Conservation (phyloP, 2,797 vertebrate genomes). For the Peromyscus eremicus region DNA sequence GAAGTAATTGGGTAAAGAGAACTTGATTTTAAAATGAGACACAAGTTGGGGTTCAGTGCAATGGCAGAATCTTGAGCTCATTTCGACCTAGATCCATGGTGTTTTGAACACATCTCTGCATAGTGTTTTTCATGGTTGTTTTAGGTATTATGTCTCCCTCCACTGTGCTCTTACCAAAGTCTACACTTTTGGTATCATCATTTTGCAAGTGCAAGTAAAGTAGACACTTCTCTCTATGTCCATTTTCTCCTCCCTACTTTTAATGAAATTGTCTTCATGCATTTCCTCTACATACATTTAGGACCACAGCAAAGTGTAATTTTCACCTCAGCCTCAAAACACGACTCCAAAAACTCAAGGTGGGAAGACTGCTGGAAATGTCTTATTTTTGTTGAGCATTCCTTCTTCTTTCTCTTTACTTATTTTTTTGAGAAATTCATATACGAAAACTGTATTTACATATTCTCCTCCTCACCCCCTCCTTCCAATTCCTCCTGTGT, state of each 20-base stretch:
- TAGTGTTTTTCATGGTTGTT: background rate
- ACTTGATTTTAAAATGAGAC: constrained; percentile 47
- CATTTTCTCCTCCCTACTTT: background rate
- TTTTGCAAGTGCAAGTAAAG: background rate
- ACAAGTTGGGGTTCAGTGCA: background rate
- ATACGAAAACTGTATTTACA: background rate
- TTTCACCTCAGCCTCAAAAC: constrained; percentile 16
- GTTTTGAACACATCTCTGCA: background rate
- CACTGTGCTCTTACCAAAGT: background rate
- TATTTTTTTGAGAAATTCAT: background rate
- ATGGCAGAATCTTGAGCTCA: background rate
- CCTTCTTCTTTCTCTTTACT: background rate
- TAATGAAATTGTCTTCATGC: background rate
- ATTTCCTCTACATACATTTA: background rate
- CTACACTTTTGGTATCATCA: background rate
- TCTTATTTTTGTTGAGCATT: background rate
- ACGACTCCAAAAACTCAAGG: constrained; percentile 1
- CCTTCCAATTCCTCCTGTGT: background rate
- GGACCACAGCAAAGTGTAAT: background rate
- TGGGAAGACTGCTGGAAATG: background rate
- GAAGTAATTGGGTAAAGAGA: background rate
- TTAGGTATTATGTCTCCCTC: background rate
- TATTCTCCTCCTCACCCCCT: background rate
- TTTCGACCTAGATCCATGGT: background rate
- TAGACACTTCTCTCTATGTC: background rate